A percentile compares a stretch with the other conserved stretches of the same genome.
phyloP scores from a whole-genome alignment of 92 coral and sea anemone genomes.

The Zoanthus solanderi region DNA sequence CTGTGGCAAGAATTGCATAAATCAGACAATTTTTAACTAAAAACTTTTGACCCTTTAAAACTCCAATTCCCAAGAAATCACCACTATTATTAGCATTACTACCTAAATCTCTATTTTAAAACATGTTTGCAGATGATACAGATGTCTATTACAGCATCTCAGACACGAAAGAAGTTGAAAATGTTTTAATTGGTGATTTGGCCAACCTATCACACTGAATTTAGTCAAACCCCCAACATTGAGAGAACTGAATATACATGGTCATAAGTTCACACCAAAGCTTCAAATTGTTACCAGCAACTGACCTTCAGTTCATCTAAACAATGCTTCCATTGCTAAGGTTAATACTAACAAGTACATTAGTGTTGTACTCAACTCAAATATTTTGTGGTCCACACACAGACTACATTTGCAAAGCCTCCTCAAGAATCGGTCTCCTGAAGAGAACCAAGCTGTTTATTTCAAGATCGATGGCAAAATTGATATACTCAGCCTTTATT shows the following conservation, averaged over 20 bases:
- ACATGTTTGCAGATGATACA: not conserved
- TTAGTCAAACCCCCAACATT: constrained; percentile 39
- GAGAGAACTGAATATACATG: constrained; percentile 37
- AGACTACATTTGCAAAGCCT: constrained; percentile 40
- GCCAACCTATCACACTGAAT: constrained; percentile 31
- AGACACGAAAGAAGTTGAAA: not conserved
- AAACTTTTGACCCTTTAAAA: too few species aligned
- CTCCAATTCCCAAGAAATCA: too few species aligned
- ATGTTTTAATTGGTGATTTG: constrained; percentile 10
- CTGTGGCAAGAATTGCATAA: too few species aligned
- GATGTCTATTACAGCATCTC: not conserved
- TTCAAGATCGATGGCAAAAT: constrained; percentile 47
- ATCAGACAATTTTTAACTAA: too few species aligned
- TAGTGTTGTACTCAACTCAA: constrained; percentile 34
- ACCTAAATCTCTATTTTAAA: not conserved
- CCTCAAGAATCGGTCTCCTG: constrained; percentile 64
- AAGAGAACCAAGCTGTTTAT: constrained; percentile 56
- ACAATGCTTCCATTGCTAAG: constrained; percentile 17
- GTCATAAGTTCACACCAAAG: constrained; percentile 43
- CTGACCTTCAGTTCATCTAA: constrained; percentile 15
- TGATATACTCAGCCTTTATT: constrained; percentile 34
- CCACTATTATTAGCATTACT: too few species aligned
- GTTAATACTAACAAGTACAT: constrained; percentile 40
- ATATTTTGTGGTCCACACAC: constrained; percentile 15
- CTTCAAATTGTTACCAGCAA: not conserved